A percentile compares a stretch with the other conserved stretches of the same genome.
These are phyloP conservation scores for Vulpes ferrilata DNA, from an alignment of 2,113 vertebrate genomes.

Conservation along the genomic window DNA sequence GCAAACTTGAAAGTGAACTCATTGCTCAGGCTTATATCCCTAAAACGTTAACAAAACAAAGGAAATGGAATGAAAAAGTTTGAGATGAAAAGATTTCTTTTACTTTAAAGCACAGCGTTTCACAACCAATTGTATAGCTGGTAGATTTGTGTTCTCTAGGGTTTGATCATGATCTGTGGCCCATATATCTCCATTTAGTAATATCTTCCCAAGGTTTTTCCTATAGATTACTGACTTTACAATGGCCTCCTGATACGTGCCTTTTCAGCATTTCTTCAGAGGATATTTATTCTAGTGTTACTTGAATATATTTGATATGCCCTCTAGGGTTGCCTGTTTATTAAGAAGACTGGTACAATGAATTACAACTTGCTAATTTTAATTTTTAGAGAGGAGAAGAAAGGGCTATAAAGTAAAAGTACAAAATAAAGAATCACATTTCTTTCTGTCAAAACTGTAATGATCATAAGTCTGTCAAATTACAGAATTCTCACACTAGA, in stretches of 20 bases:
- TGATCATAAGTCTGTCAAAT: not conserved
- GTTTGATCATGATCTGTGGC: not conserved
- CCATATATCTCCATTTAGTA: not conserved
- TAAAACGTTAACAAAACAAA: not conserved
- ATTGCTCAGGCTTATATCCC: not conserved
- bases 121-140: not conserved
- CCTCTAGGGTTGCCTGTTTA: not conserved
- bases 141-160: not conserved
- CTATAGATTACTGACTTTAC: not conserved
- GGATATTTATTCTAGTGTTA: not conserved
- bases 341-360: not conserved
- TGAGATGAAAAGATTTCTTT: not conserved
- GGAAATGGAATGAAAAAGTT: not conserved
- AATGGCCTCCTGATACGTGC: not conserved
- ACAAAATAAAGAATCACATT: not conserved
- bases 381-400: not conserved
- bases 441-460: not conserved
- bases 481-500: not conserved
- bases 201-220: not conserved
- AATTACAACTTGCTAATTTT: not conserved
- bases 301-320: not conserved
- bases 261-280: not conserved
- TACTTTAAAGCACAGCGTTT: not conserved
- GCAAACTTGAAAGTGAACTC: not conserved
- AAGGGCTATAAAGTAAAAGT: not conserved